Percentiles rank a stretch among this genome's conserved stretches.
Conservation (phyloP, 2,888 invertebrate genomes). For the Agrochola lychnidis region DNA sequence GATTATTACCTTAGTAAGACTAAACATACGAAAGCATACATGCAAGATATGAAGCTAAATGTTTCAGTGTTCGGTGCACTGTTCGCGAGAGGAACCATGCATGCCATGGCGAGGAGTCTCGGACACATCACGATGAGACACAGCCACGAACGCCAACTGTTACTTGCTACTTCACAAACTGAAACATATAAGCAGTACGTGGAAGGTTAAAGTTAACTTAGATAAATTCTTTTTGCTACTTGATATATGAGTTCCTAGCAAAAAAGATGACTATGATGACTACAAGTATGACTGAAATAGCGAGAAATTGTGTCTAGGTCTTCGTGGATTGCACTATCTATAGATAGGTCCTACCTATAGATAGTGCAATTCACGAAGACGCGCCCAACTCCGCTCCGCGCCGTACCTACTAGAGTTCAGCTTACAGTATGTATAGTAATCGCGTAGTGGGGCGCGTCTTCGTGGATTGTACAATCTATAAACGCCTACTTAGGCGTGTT, state of each 20-base stretch:
- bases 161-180: constrained; percentile 87
- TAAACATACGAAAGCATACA: constrained; percentile 73
- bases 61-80: constrained; percentile 80
- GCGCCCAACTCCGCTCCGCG: too few species aligned
- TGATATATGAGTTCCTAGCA: background rate
- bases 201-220: background rate
- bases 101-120: constrained; percentile 76
- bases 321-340: too few species aligned
- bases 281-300: background rate
- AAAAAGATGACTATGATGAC: background rate
- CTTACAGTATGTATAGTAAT: too few species aligned
- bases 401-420: too few species aligned
- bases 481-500: too few species aligned
- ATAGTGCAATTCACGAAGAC: too few species aligned
- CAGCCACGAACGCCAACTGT: constrained; percentile 81
- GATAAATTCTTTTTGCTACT: background rate
- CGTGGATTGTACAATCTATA: too few species aligned
- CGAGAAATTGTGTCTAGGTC: background rate
- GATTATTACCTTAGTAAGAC: constrained; percentile 74
- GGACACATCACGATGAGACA: constrained; percentile 76
- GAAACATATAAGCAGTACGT: constrained; percentile 41
- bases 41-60: constrained; percentile 76
- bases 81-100: constrained; percentile 79
- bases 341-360: background rate
- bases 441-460: too few species aligned